Evolutionary conservation across 2,888 invertebrate genomes (phyloP).

Genomic region (Stenchaetothrips biformis): DNA sequence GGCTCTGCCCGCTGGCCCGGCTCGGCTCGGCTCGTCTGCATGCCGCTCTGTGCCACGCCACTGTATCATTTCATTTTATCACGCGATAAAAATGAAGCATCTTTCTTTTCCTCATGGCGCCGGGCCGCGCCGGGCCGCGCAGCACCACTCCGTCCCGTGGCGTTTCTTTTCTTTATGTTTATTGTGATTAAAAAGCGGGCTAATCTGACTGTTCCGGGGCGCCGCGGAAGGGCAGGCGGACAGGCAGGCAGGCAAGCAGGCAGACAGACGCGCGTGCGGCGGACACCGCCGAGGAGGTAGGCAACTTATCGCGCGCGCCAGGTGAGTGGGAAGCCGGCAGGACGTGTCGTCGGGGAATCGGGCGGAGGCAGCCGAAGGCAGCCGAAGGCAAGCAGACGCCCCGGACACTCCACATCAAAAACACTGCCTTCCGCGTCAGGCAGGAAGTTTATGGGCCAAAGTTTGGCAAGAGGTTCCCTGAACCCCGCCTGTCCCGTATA

Average conservation of each 20-base stretch:
- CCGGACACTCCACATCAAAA: slow-evolving; percentile 2
- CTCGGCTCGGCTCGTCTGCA: not conserved
- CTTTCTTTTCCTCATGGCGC: not conserved
- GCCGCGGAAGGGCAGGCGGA: not conserved
- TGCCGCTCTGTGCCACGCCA: not conserved
- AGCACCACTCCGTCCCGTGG: not conserved
- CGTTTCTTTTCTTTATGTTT: slow-evolving; percentile 15
- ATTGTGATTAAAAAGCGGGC: slow-evolving; percentile 20
- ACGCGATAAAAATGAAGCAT: slow-evolving; percentile 25
- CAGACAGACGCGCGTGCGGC: not conserved
- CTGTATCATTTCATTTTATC: slow-evolving; percentile 23
- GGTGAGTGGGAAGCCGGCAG: not conserved
- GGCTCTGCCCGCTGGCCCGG: too few species aligned
- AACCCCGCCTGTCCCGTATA: not conserved
- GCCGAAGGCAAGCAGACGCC: not conserved
- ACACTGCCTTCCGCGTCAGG: not conserved
- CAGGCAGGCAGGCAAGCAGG: too few species aligned
- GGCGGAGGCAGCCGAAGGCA: not conserved
- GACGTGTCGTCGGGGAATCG: not conserved
- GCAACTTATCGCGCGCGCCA: not conserved
- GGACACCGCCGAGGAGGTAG: not conserved
- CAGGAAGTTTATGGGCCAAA: not conserved
- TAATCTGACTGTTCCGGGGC: slow-evolving; percentile 14
- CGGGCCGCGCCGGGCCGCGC: not conserved
- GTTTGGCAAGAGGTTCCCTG: not conserved